Percentiles rank a stretch among this genome's conserved stretches.
phyloP scores from a whole-genome alignment of 1,140 invertebrate genomes.

The Popillia japonica region DNA sequence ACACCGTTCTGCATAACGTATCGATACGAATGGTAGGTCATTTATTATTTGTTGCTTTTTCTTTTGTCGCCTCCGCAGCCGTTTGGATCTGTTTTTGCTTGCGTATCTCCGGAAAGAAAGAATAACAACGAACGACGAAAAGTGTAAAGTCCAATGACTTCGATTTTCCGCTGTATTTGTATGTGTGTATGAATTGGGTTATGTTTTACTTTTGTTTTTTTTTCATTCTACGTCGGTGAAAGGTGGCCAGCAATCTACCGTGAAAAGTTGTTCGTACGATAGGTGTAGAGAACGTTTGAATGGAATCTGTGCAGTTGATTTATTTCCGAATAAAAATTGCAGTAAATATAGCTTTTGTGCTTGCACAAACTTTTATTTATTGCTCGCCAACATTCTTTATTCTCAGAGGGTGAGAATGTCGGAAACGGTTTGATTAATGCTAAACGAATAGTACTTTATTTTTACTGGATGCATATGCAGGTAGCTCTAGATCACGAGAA shows the following conservation, averaged over 20 bases:
- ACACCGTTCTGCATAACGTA: constrained; percentile 15
- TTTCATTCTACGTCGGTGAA: not conserved
- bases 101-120: not conserved
- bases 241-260: not conserved
- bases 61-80: constrained; percentile 10
- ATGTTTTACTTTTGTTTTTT: not conserved
- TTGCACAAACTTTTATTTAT: constrained; percentile 20
- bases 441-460: not conserved
- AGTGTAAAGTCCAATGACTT: constrained; percentile 12
- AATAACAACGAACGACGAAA: not conserved
- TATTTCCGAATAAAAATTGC: constrained; percentile 29
- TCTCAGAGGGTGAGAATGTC: not conserved
- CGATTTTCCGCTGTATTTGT: not conserved
- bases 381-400: not conserved
- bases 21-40: constrained; percentile 21
- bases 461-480: not conserved
- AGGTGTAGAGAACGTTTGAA: constrained; percentile 11
- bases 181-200: not conserved
- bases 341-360: constrained; percentile 28
- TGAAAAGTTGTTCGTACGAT: constrained; percentile 22
- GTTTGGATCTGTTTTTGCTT: not conserved
- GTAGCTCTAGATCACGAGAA: not conserved
- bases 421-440: constrained; percentile 16
- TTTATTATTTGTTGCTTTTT: constrained; percentile 32
- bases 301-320: constrained; percentile 20